Evolutionary conservation across 1,140 invertebrate genomes (phyloP).

Genomic region (Eciton burchellii): DNA sequence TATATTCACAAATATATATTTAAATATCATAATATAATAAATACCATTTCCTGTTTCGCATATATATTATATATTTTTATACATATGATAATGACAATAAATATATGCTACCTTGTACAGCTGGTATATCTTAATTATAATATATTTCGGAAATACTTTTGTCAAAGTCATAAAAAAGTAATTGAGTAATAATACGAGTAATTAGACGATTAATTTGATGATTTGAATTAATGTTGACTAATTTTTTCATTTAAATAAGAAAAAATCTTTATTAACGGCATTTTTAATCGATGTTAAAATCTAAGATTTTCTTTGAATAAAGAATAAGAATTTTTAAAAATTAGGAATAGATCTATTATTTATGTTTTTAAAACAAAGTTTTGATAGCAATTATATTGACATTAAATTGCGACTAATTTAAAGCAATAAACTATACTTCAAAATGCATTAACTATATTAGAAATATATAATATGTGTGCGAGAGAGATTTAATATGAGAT

Average conservation of each 20-base stretch:
- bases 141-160: background rate
- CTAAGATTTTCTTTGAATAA: constrained; percentile 2
- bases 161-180: constrained; percentile 40
- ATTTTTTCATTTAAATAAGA: constrained; percentile 29
- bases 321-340: constrained; percentile 57
- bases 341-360: constrained; percentile 38
- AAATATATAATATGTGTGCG: background rate
- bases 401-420: constrained; percentile 32
- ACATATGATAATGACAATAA: constrained; percentile 25
- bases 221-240: background rate
- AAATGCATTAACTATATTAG: constrained; percentile 22
- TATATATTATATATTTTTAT: constrained; percentile 20
- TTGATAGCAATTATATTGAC: constrained; percentile 59
- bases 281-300: constrained; percentile 32
- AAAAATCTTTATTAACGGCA: constrained; percentile 52
- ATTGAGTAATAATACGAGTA: background rate
- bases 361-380: constrained; percentile 18
- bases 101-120: constrained; percentile 5
- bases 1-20: too few species aligned
- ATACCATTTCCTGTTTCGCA: constrained; percentile 9
- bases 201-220: too few species aligned
- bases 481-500: constrained; percentile 8
- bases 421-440: constrained; percentile 32
- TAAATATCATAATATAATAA: constrained; percentile 32
- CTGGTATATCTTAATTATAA: background rate